These are phyloP conservation scores for Pachliopta kotzebuea DNA, from an alignment of 2,888 invertebrate species.

Conservation along the genomic window DNA sequence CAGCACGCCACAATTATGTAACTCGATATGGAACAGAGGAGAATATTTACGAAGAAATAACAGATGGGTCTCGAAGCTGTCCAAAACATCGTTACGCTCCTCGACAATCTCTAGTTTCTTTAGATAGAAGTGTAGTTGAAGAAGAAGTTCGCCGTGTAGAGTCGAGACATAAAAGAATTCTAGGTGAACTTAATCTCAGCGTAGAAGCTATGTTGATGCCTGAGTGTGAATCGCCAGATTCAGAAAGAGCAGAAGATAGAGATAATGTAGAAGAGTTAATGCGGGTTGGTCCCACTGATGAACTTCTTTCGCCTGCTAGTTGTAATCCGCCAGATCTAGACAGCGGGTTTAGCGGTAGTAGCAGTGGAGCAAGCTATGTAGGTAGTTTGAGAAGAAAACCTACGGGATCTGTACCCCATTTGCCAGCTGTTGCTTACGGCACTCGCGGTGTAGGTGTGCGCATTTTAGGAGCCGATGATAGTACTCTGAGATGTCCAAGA, in stretches of 20 bases:
- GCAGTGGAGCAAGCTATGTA: slow-evolving; percentile 90
- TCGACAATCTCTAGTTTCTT: slow-evolving; percentile 83
- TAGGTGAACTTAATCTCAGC: slow-evolving; percentile 92
- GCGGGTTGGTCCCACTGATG: slow-evolving; percentile 85
- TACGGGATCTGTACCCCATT: slow-evolving; percentile 72
- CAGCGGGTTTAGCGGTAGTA: slow-evolving; percentile 91
- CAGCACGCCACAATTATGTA: slow-evolving; percentile 85
- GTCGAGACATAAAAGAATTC: slow-evolving; percentile 88
- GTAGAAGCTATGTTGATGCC: slow-evolving; percentile 96
- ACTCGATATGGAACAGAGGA: slow-evolving; percentile 92
- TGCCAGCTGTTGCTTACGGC: slow-evolving; percentile 77
- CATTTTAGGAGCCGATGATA: slow-evolving; percentile 70
- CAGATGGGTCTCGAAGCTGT: slow-evolving; percentile 81
- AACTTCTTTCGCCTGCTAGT: slow-evolving; percentile 85
- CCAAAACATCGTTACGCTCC: slow-evolving; percentile 74
- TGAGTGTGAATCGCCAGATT: slow-evolving; percentile 83
- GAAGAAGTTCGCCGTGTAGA: slow-evolving; percentile 92
- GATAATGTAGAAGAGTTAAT: slow-evolving; percentile 84
- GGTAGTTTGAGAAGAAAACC: slow-evolving; percentile 83
- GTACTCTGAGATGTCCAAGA: slow-evolving; percentile 62
- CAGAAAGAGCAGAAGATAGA: slow-evolving; percentile 82
- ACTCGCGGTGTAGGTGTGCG: slow-evolving; percentile 73
- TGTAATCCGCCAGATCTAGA: slow-evolving; percentile 86
- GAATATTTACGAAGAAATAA: slow-evolving; percentile 90
- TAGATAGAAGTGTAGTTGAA: slow-evolving; percentile 87